Base-by-base conservation (phyloP, 2,888 invertebrate species). In the Podabrus alpinus region DNA sequence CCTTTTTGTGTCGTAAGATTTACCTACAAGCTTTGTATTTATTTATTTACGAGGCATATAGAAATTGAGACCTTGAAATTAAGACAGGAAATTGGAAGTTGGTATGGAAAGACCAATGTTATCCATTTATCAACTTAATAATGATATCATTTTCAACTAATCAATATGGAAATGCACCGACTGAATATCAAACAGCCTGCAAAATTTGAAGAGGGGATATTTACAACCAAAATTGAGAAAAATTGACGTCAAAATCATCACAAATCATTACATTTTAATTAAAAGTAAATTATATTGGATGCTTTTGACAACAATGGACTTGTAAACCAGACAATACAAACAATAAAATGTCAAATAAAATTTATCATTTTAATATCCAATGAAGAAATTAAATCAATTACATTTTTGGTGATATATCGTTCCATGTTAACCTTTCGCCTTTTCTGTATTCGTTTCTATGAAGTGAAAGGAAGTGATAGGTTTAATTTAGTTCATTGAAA, bases 381-480 rank as follows among this genome's bases (percentile, higher is more conserved):
- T 45, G 45, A 45, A 17, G 7, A 64, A 64, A 64, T 17, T 19
- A 64, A 64, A 64, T 64, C 21, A 21, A n/a, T 19, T 19, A n/a
- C 45, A 64, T 64, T 19, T 64, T 64, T 61, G 62, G 62, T 64
- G 62, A 64, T 21, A 64, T 64, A 64, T 64, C 21, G 16, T 64
- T 64, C 9, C 9, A 19, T 7, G 17, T 64, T 64, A 15, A 64
- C 62, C 62, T 64, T 64, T 64, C 9, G 19, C 62, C 15, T 64
- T 64, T 11, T 16, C 16, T 13, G 19, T n/a, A 62, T 62, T 17
- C 62, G 5, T 62, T 62, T 62, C 62, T 64, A 64, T 64, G 21
- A 64, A 64, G 62, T 64, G 62, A 64, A 64, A 64, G 62, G 62
- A 64, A 64, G 62, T 64, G 62, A 64, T 64, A 64, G 62, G 62